Conservation (phyloP, 1,140 invertebrate genomes). For the Dreissena rostriformis region DNA sequence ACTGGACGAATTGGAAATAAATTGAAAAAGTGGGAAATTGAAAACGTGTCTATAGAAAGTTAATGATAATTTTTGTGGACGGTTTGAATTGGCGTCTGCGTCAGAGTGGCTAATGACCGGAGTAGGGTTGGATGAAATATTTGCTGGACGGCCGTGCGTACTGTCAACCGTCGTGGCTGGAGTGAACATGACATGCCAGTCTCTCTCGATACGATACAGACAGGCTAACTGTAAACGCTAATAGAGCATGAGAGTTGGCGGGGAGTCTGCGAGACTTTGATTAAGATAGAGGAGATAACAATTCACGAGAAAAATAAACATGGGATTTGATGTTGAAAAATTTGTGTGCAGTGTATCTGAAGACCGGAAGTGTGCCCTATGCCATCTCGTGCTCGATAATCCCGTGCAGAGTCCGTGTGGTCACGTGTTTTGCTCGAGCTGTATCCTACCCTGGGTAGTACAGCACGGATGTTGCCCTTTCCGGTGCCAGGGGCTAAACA, state of each 20-base stretch:
- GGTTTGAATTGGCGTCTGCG: background rate
- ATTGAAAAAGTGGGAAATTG: background rate
- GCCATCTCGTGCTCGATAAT: slow-evolving; percentile 67
- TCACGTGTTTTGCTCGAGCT: slow-evolving; percentile 71
- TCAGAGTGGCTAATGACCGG: background rate
- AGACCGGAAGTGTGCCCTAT: slow-evolving; percentile 68
- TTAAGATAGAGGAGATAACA: background rate
- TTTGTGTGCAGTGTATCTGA: slow-evolving; percentile 67
- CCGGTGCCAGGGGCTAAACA: slow-evolving; percentile 58
- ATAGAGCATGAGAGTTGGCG: slow-evolving; percentile 21
- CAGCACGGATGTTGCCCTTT: slow-evolving; percentile 65
- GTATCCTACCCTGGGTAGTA: slow-evolving; percentile 69
- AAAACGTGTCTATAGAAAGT: background rate
- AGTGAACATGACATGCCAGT: slow-evolving; percentile 17
- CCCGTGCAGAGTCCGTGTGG: slow-evolving; percentile 65
- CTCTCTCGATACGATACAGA: background rate
- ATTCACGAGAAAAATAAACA: slow-evolving; percentile 26
- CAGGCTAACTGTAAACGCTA: slow-evolving; percentile 8
- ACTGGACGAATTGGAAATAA: background rate
- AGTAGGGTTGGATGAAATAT: no score
- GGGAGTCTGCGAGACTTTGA: background rate
- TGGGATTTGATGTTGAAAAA: slow-evolving; percentile 69
- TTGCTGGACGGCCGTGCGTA: no score
- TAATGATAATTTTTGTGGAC: background rate
- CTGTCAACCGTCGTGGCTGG: background rate